Conservation (phyloP, 2,797 vertebrate species). For the Scolopax bukidnonensis region DNA sequence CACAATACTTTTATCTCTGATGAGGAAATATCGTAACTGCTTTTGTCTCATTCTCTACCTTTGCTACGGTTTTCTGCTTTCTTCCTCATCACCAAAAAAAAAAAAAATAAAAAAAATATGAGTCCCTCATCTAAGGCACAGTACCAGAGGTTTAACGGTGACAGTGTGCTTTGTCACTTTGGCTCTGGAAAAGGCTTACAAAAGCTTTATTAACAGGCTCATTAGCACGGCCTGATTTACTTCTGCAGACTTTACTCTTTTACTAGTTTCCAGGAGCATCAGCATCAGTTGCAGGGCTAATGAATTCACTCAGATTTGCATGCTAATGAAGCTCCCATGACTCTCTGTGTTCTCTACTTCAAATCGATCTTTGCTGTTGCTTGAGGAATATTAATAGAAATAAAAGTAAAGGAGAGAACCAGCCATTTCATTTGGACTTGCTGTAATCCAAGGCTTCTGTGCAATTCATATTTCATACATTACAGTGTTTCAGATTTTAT, state of each 20-base stretch:
- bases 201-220: slow-evolving; percentile 79
- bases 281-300: slow-evolving; percentile 72
- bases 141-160: slow-evolving; percentile 28
- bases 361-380: slow-evolving; percentile 68
- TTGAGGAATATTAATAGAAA: slow-evolving; percentile 74
- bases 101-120: neutral
- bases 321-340: slow-evolving; percentile 75
- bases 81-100: neutral
- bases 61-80: slow-evolving; percentile 19
- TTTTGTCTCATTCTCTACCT: slow-evolving; percentile 43
- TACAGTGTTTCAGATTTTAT: slow-evolving; percentile 2
- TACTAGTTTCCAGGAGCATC: slow-evolving; percentile 73
- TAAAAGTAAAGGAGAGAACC: slow-evolving; percentile 57
- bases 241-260: slow-evolving; percentile 72
- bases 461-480: slow-evolving; percentile 40
- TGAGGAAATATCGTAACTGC: slow-evolving; percentile 47
- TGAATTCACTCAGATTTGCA: slow-evolving; percentile 76
- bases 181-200: slow-evolving; percentile 69
- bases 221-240: slow-evolving; percentile 79
- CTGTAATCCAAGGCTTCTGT: slow-evolving; percentile 34
- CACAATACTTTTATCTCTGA: slow-evolving; percentile 32
- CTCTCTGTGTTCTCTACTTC: slow-evolving; percentile 62
- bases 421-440: slow-evolving; percentile 8
- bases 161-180: slow-evolving; percentile 68
- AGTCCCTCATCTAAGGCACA: slow-evolving; percentile 9